Evolutionary conservation across 1,140 invertebrate genomes (phyloP).

Genomic region (Lepidurus arcticus): DNA sequence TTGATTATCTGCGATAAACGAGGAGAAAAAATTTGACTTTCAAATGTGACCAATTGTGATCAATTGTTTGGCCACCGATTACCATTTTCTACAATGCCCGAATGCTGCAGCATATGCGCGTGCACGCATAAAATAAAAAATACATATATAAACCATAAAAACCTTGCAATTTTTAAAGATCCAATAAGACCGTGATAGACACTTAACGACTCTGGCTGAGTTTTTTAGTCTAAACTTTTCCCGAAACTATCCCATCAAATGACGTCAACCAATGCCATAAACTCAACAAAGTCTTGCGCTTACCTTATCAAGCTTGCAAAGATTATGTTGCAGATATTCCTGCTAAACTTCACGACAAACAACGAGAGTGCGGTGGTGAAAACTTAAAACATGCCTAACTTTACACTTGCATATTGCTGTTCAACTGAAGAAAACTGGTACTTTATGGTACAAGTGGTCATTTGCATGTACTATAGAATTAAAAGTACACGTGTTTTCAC

Average conservation of each 20-base stretch:
- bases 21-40: no score
- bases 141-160: no score
- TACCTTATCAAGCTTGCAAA: background rate
- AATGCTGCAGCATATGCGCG: no score
- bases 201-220: background rate
- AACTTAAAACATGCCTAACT: no score
- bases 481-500: background rate
- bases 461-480: background rate
- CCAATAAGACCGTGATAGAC: background rate
- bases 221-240: background rate
- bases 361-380: no score
- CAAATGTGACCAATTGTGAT: no score
- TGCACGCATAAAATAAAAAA: no score
- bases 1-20: no score
- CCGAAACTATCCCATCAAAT: background rate
- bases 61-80: no score
- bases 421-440: background rate
- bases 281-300: background rate
- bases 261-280: background rate
- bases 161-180: background rate
- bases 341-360: no score
- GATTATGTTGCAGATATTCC: background rate
- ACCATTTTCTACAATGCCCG: no score
- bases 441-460: background rate
- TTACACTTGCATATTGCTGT: no score